Evolutionary conservation across 1,140 invertebrate genomes (phyloP), one percentile per base, ranked within the genome.

Genomic region (Heterodera schachtii): DNA sequence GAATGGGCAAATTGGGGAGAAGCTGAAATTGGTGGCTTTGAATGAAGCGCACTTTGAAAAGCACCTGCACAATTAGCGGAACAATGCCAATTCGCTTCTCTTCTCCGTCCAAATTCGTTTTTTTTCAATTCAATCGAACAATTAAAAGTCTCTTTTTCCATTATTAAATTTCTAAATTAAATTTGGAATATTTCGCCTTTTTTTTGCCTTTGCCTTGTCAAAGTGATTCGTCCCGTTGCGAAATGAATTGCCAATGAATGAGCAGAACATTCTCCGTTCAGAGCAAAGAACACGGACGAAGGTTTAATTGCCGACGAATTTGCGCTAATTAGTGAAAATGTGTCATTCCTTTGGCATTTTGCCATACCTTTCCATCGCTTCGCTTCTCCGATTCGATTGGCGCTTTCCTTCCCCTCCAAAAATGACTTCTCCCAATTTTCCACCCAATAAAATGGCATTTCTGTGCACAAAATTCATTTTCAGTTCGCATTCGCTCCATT

Each of bases 401-500:
- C 52, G 52, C 9, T 11, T 8, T 2, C 1, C 31, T 31, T 31
- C 31, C 31, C 21, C 67, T 6, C 67, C 67, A n/a, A 70, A 21
- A 70, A 3, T 21, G 9, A 21, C 2, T 31, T 70, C 67, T 8
- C 8, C 67, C 21, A 43, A 16, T 43, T 43, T 70, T 11, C 67
- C 67, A 9, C 67, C 67, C 67, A 9, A 11, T 70, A 31, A 70
- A 52, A 52, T 3, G 19, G 11, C 67, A 43, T 70, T 70, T 70
- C 11, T 1, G 9, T 9, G 67, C 52, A 11, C 3, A 43, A 70
- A 70, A 21, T 16, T 43, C 2, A 70, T 43, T 70, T 43, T 70
- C 9, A 70, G 67, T 43, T 70, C 11, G 67, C 67, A 70, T 70
- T 70, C 41, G 67, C 67, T 70, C 67, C 67, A 70, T 43, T 70